phyloP scores from a whole-genome alignment of 2,888 invertebrate genomes.

The Notodonta ziczac region DNA sequence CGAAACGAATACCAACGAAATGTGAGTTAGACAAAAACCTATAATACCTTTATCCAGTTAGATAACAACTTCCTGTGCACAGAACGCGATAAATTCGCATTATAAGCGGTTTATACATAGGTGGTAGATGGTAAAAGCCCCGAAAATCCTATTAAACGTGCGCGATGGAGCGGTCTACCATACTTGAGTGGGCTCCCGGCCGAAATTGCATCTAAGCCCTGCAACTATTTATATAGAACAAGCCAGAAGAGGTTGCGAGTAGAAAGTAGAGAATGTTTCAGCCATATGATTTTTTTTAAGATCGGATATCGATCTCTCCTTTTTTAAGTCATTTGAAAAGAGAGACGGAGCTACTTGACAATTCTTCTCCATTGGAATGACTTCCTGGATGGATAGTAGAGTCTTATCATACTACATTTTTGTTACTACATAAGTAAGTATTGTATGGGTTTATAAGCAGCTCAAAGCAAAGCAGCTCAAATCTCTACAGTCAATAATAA shows the following conservation, averaged over 20 bases:
- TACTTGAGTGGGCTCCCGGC: slow-evolving; percentile 42
- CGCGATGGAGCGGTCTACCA: slow-evolving; percentile 43
- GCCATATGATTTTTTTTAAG: too few relatives aligned
- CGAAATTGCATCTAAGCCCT: slow-evolving; percentile 48
- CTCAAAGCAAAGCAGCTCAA: too few relatives aligned
- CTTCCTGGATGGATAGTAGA: too few relatives aligned
- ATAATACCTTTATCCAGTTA: neutral
- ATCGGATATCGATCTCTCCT: too few relatives aligned
- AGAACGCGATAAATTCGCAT: slow-evolving; percentile 3
- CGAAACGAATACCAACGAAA: too few relatives aligned
- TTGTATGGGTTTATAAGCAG: neutral
- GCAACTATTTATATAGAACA: slow-evolving; percentile 40
- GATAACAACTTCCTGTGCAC: neutral
- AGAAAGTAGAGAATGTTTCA: neutral
- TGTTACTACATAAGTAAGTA: neutral
- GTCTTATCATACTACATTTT: neutral
- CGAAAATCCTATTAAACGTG: slow-evolving; percentile 45
- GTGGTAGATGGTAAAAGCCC: slow-evolving; percentile 33
- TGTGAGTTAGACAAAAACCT: too few relatives aligned
- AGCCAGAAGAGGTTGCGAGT: slow-evolving; percentile 8
- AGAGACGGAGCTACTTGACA: neutral
- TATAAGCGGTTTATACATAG: slow-evolving; percentile 14
- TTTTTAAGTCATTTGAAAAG: neutral
- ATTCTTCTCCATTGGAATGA: neutral
- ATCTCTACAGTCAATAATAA: too few relatives aligned